Conservation (phyloP, 2,113 vertebrate species). For the Jacana jacana region DNA sequence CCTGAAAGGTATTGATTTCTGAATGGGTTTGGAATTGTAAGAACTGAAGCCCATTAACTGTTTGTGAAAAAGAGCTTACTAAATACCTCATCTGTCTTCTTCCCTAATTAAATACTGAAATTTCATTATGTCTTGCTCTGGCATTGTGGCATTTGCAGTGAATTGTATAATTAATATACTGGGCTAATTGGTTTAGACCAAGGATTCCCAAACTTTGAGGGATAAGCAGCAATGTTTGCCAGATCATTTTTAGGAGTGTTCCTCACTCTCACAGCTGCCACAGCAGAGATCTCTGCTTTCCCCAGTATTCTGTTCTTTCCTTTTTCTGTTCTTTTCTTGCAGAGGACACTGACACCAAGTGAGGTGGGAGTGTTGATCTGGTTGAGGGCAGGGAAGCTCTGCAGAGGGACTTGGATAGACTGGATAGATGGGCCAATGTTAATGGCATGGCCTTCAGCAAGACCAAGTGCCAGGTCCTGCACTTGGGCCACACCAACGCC, state of each 20-base stretch:
- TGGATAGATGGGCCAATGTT: too few species aligned
- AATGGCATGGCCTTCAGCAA: too few species aligned
- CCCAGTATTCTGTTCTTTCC: neutral
- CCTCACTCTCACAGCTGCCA: neutral
- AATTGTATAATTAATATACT: neutral
- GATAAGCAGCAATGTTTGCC: neutral
- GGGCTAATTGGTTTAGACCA: neutral
- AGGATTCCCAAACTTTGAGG: neutral
- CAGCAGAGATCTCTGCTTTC: neutral
- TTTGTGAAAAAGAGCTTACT: neutral
- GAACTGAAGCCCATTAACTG: neutral
- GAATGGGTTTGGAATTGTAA: neutral
- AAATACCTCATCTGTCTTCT: neutral
- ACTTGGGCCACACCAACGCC: too few species aligned
- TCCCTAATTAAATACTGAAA: neutral
- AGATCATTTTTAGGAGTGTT: neutral
- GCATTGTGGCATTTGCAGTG: neutral
- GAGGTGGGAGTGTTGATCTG: too few species aligned
- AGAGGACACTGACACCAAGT: too few species aligned
- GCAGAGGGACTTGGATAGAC: too few species aligned
- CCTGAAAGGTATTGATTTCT: conserved; percentile 74
- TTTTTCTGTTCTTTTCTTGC: too few species aligned
- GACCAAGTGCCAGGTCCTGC: too few species aligned
- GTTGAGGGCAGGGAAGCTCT: too few species aligned
- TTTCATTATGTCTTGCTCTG: neutral